Base-by-base conservation (phyloP, 2,888 invertebrate species). In the Tiliacea citrago region DNA sequence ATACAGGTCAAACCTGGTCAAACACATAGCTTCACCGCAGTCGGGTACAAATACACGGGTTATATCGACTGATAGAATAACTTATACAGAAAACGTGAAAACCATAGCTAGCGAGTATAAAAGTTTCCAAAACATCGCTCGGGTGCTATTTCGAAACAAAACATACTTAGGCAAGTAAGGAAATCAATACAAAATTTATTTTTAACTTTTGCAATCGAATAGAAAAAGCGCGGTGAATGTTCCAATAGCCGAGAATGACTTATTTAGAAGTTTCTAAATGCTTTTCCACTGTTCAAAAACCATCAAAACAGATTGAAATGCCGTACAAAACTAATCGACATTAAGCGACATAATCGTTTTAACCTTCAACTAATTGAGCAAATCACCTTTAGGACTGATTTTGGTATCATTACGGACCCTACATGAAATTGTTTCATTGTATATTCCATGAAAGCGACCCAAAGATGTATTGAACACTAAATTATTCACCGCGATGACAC, bases 401-500 rank as follows among this genome's bases (percentile, higher is more conserved):
- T 55, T 45, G 16, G 6, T 73, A 35, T 35, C 24, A n/a, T 24
- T 35, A 53, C 6, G 24, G 9, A 21, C 2, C 35, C 9, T 13
- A 47, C 18, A 24, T 16, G 5, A 21, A 73, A 47, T 55, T 53
- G 47, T 68, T 53, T 53, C 49, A 61, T 51, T 24, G 6, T 12
- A 53, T 35, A 65, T 65, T 60, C 55, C 29, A 57, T 69, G 3
- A 47, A 13, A 42, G n/a, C 24, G 7, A 29, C 21, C 35, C 39
- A 81, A 66, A 63, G 45, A 69, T 76, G 42, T 71, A 55, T 72
- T 63, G 39, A 73, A 66, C 4, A 21, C 51, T 73, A 82, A 77
- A 73, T 73, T 77, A 82, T 80, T 82, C 68, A 80, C 68, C 9
- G n/a, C 6, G 65, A 66, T 57, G 65, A 80, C 77, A 77, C 47